Evolutionary conservation across 2,113 vertebrate species (phyloP), one percentile per base, ranked within the genome.

Genomic region (Diphyllodes magnificus): DNA sequence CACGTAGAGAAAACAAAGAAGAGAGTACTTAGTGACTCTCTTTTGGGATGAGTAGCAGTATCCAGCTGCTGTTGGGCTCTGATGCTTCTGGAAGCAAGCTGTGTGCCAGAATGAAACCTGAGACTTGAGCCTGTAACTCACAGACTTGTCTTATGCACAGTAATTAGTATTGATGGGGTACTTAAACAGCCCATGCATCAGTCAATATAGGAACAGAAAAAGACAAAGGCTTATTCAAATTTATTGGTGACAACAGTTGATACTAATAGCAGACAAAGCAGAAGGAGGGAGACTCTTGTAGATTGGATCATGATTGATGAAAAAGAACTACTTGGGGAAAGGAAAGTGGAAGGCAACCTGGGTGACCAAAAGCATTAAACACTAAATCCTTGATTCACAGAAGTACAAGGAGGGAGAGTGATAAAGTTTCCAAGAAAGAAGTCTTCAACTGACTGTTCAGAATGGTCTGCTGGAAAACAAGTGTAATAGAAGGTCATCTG

Each of bases 91-190:
- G 50, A 93, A 92, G 71, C 39, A 82, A 77, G 47, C 63, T 90
- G 47, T 79, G 71, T 72, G 30, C 28, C 71, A 80, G 54, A 94
- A 45, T 28, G 81, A 85, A 82, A 83, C 10, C 4, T 0, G 21
- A 92, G 63, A 66, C 45, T 15, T 33, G 40, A 92, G 45, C 42
- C 56, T 92, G 77, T 93, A 77, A 72, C 63, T 90, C 82, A 70
- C 4, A 73, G 82, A 42, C 42, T 82, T 88, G n/a, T 90, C 66
- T 71, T 83, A 73, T 61, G 75, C 23, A 20, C 54, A 50, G 68
- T 88, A 92, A 95, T 93, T 93, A 77, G 47, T 92, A 90, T 95
- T 86, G 95, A 93, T 83, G 79, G 35, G 50, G 18, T 92, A 54
- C 79, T 96, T 94, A 88, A 93, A 69, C 54, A 79, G 65, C 45